Evolutionary conservation across 2,888 invertebrate genomes (phyloP).

Genomic region (Hirudinaria manillensis): DNA sequence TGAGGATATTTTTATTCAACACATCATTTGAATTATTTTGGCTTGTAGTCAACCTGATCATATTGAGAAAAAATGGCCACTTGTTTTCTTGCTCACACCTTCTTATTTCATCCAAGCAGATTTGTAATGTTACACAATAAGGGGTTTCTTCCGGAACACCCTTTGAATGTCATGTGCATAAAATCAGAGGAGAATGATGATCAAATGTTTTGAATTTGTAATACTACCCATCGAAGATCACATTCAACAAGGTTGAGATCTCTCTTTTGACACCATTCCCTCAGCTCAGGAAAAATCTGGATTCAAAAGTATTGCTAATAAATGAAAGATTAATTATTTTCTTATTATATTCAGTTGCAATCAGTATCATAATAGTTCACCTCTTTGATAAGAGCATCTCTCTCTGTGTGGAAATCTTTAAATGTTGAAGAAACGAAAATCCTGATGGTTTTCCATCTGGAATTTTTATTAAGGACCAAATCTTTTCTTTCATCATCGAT

Average conservation of each 20-base stretch:
- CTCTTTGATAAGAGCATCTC: conserved; percentile 51
- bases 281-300: conserved; percentile 44
- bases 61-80: conserved; percentile 25
- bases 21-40: no score
- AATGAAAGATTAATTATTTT: no score
- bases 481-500: conserved; percentile 22
- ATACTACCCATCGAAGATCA: conserved; percentile 44
- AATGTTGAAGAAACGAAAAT: conserved; percentile 54
- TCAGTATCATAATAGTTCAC: conserved; percentile 38
- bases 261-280: conserved; percentile 43
- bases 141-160: conserved; percentile 28
- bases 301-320: conserved; percentile 9
- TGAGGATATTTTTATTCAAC: neutral
- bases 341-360: neutral
- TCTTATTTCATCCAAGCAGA: conserved; percentile 25
- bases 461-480: conserved; percentile 32
- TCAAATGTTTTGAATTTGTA: conserved; percentile 1
- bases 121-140: conserved; percentile 2
- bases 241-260: conserved; percentile 43
- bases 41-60: conserved; percentile 6
- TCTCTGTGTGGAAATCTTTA: conserved; percentile 51
- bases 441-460: conserved; percentile 48
- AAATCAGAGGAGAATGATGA: conserved; percentile 2
- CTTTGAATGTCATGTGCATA: neutral
- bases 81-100: conserved; percentile 24